phyloP scores from a whole-genome alignment of 2,797 vertebrate genomes.

The Podarcis lilfordi region DNA sequence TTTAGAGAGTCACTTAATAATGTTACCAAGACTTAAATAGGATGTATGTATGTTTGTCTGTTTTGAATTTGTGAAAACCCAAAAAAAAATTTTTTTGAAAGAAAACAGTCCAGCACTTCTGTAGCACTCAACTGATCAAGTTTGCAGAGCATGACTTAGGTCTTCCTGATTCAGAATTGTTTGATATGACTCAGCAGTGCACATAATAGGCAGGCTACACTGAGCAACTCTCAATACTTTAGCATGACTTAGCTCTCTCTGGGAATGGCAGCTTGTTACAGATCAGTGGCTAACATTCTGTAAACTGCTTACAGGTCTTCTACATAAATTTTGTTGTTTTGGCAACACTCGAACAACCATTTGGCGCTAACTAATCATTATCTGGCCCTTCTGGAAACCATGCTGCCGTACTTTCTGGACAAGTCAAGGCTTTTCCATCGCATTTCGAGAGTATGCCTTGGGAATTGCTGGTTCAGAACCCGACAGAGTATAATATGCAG shows the following conservation, averaged over 20 bases:
- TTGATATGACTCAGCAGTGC: background rate
- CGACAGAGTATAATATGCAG: background rate
- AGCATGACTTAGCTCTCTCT: background rate
- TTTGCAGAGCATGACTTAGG: background rate
- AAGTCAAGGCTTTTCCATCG: background rate
- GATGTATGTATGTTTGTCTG: too few relatives aligned
- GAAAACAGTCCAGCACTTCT: background rate
- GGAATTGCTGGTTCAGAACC: background rate
- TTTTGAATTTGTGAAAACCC: too few relatives aligned
- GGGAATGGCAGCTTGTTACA: background rate
- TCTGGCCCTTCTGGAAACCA: background rate
- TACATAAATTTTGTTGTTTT: background rate
- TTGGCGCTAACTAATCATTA: background rate
- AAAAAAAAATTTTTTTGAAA: background rate
- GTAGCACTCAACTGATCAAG: background rate
- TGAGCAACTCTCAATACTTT: background rate
- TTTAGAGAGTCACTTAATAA: too few relatives aligned
- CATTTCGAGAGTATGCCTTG: background rate
- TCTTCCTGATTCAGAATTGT: background rate
- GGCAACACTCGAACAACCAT: background rate
- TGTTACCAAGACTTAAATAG: too few relatives aligned
- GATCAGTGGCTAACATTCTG: background rate
- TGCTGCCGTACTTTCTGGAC: background rate
- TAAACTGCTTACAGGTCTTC: too few relatives aligned
- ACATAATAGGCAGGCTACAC: background rate